Conservation (phyloP, 2,797 vertebrate species). For the Mallotus villosus region DNA sequence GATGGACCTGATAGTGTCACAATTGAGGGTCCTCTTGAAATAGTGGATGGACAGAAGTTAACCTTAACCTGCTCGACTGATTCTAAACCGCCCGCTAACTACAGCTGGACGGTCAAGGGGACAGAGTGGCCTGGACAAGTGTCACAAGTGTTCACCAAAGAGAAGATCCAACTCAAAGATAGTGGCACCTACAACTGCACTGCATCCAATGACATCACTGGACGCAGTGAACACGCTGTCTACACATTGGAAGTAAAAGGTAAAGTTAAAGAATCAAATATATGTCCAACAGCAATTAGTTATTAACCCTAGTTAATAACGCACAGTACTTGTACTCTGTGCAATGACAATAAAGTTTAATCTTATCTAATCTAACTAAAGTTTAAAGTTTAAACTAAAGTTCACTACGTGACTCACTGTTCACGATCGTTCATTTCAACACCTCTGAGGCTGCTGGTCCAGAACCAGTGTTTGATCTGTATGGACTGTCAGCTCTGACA, state of each 20-base stretch:
- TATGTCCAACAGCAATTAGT: not conserved
- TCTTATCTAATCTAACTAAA: too few relatives aligned
- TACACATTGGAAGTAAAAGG: constrained; percentile 43
- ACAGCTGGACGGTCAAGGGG: constrained; percentile 51
- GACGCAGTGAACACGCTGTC: fast-evolving
- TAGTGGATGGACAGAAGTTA: not conserved
- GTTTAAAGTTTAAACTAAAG: too few relatives aligned
- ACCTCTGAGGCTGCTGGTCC: too few relatives aligned
- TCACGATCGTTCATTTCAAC: too few relatives aligned
- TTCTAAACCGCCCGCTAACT: constrained; percentile 40
- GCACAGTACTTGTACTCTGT: too few relatives aligned
- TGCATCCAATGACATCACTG: constrained; percentile 38
- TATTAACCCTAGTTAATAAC: too few relatives aligned
- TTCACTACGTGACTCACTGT: too few relatives aligned
- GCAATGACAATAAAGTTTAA: too few relatives aligned
- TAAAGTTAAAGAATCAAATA: constrained; percentile 9
- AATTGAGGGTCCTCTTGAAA: constrained; percentile 27
- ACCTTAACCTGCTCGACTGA: constrained; percentile 45
- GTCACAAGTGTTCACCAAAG: constrained; percentile 20
- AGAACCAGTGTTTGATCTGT: too few relatives aligned
- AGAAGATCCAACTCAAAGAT: not conserved
- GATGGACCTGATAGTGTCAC: constrained; percentile 60
- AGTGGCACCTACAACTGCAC: constrained; percentile 49
- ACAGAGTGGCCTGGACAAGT: not conserved
- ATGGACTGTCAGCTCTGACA: too few relatives aligned